Percentiles rank a stretch among this genome's conserved stretches.
Conservation (phyloP, 1,140 invertebrate genomes). For the Dendrolimus kikuchii region DNA sequence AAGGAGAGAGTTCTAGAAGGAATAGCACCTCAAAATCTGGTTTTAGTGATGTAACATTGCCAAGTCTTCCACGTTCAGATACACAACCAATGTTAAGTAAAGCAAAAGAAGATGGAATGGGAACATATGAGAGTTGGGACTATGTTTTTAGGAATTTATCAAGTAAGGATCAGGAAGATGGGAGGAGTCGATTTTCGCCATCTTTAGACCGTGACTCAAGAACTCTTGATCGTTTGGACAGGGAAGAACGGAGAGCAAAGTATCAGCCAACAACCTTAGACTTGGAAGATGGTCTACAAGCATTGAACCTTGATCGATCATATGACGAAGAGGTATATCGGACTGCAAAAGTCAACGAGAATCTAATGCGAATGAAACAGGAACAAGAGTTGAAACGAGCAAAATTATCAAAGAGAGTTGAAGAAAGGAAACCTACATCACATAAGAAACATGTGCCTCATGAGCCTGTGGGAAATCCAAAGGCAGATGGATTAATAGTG, state of each 20-base stretch:
- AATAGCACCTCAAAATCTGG: conserved; percentile 53
- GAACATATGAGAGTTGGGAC: conserved; percentile 82
- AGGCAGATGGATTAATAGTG: conserved; percentile 46
- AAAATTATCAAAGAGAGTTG: conserved; percentile 38
- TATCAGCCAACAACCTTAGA: conserved; percentile 67
- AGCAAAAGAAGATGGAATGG: conserved; percentile 73
- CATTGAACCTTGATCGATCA: conserved; percentile 56
- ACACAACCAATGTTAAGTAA: conserved; percentile 64
- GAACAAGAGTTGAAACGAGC: conserved; percentile 56
- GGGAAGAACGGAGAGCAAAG: conserved; percentile 49
- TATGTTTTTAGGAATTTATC: conserved; percentile 85
- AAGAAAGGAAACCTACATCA: conserved; percentile 32
- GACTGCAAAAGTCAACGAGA: conserved; percentile 73
- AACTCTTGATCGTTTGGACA: conserved; percentile 54
- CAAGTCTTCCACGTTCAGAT: conserved; percentile 59
- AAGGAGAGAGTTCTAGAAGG: conserved; percentile 39
- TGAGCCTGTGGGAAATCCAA: conserved; percentile 48
- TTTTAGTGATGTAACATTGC: conserved; percentile 49
- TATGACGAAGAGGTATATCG: conserved; percentile 63
- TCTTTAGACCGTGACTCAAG: conserved; percentile 62
- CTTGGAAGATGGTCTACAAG: conserved; percentile 70
- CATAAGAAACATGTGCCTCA: conserved; percentile 25
- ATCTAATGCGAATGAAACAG: conserved; percentile 66
- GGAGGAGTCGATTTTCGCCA: conserved; percentile 74
- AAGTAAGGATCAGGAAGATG: conserved; percentile 79